phyloP scores from a whole-genome alignment of 2,797 vertebrate species.

The Parotocinclus haroldoi region DNA sequence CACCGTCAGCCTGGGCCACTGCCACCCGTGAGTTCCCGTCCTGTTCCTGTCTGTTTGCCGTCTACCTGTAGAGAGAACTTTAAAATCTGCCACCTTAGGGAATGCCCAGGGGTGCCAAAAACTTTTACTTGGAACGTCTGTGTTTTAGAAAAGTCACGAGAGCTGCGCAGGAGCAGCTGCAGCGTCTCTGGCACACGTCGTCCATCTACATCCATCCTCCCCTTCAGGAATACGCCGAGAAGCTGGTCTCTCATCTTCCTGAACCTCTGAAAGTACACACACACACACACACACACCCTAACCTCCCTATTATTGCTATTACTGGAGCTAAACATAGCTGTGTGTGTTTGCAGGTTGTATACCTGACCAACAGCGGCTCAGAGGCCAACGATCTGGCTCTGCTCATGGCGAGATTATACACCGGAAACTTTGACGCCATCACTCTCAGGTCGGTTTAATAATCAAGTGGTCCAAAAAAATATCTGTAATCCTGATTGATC shows the following conservation, averaged over 20 bases:
- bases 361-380: constrained; percentile 89
- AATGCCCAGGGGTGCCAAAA: too few species aligned
- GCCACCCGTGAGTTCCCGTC: constrained; percentile 82
- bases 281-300: constrained; percentile 3
- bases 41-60: too few species aligned
- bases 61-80: too few species aligned
- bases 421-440: constrained; percentile 82
- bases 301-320: too few species aligned
- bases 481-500: too few species aligned
- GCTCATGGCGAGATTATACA: constrained; percentile 86
- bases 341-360: constrained; percentile 76
- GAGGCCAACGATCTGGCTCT: constrained; percentile 93
- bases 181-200: constrained; percentile 84
- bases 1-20: constrained; percentile 90
- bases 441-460: constrained; percentile 75
- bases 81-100: too few species aligned
- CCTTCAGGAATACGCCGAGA: constrained; percentile 85
- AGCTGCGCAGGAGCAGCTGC: constrained; percentile 78
- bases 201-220: constrained; percentile 77
- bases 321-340: too few species aligned
- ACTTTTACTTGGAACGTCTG: background rate
- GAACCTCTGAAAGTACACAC: constrained; percentile 86
- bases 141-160: constrained; percentile 78
- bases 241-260: constrained; percentile 78
- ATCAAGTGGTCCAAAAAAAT: background rate